Evolutionary conservation across 2,113 vertebrate species (phyloP), one percentile per base, ranked within the genome.

Genomic region (Actinemys pallida): DNA sequence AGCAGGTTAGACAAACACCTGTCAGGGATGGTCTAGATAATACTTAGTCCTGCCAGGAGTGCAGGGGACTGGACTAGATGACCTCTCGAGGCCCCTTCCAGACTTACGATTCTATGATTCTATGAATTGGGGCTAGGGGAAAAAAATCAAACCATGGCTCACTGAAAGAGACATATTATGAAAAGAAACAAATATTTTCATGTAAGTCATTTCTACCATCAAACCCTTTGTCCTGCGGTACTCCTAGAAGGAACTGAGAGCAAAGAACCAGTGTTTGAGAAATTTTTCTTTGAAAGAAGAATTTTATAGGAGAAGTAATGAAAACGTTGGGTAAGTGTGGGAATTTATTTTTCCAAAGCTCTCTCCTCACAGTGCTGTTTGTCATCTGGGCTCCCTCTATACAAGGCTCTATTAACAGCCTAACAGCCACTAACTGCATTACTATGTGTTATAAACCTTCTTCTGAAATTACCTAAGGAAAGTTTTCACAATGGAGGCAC

Each of bases 61-160:
- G 2, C 25, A 13, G 57, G 57, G 57, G 27, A 62, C 57, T 29
- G 27, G 9, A 57, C 5, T 27, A 29, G 27, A 12, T 57, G 27
- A 62, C 57, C 27, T 62, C 57, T 62, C 1, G 12, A 62, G 10
- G 57, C 57, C 11, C 12, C 27, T 62, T 62, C 27, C 57, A 62
- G 57, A 14, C 27, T 27, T 62, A 31, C 27, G 27, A 59, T 59
- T 59, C 27, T 62, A 14, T 29, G 27, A 45, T 59, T 59, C 27
- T 62, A 14, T 29, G 27, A 45, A 27, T 91, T 69, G 3, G 31
- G 84, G 88, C 49, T 81, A 49, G 42, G 20, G 53, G 52, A 65
- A 31, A 39, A 72, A 90, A 53, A 53, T 2, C 22, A 59, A 81
- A 49, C 82, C 6, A 49, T 0, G 0, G 19, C 4, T 65, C 31